phyloP scores from a whole-genome alignment of 2,888 invertebrate genomes.

The Lepidochrysops patricia region DNA sequence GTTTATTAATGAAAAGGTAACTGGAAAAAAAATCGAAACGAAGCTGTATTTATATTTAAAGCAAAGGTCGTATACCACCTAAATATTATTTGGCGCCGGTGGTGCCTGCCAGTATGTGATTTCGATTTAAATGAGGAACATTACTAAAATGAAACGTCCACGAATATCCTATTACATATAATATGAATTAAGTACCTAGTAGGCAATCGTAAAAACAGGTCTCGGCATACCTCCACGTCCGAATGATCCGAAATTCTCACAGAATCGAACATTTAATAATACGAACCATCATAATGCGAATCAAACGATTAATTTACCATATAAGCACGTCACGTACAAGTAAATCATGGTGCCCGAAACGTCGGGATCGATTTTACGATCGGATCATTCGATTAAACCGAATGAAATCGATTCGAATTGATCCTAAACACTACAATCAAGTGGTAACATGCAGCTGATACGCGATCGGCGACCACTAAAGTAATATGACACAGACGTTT shows the following conservation, averaged over 20 bases:
- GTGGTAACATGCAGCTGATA: constrained; percentile 57
- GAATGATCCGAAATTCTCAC: constrained; percentile 63
- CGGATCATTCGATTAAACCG: constrained; percentile 62
- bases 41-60: too few species aligned
- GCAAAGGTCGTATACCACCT: not conserved
- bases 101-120: not conserved
- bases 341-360: constrained; percentile 67
- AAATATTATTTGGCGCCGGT: not conserved
- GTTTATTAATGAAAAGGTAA: not conserved
- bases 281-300: constrained; percentile 62
- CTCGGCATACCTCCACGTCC: constrained; percentile 52
- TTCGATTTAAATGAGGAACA: constrained; percentile 11
- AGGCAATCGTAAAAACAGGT: constrained; percentile 21
- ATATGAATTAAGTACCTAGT: constrained; percentile 22
- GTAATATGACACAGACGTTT: constrained; percentile 73
- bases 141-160: constrained; percentile 8
- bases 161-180: constrained; percentile 14
- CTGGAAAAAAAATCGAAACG: too few species aligned
- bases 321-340: constrained; percentile 70
- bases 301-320: constrained; percentile 65
- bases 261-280: constrained; percentile 68
- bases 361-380: constrained; percentile 59
- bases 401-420: constrained; percentile 64
- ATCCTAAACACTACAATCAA: constrained; percentile 70
- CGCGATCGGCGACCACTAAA: constrained; percentile 68